Evolutionary conservation across 2,113 vertebrate genomes (phyloP).

Genomic region (Phrynocephalus versicolor): DNA sequence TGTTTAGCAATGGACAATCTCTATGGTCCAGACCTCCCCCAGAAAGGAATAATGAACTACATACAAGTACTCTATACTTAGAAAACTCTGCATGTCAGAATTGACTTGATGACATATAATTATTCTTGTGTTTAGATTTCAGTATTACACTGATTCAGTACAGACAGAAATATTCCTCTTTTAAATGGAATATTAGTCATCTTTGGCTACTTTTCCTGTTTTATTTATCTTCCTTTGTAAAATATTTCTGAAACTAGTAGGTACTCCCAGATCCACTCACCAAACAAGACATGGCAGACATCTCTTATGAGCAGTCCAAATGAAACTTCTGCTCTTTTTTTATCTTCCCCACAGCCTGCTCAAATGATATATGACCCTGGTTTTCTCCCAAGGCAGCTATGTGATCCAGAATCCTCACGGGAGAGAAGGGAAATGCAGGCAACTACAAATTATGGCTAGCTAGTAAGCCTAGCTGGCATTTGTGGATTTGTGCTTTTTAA

Average conservation of each 20-base stretch:
- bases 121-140: no score
- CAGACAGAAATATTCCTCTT: slow-evolving; percentile 45
- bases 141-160: slow-evolving; percentile 45
- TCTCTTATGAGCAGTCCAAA: neutral
- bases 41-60: no score
- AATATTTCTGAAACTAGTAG: neutral
- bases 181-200: slow-evolving; percentile 50
- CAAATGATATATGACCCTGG: neutral
- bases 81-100: no score
- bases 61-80: no score
- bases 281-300: neutral
- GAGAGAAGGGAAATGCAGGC: neutral
- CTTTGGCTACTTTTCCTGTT: slow-evolving; percentile 44
- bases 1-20: no score
- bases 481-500: neutral
- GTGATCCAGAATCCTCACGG: neutral
- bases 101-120: no score
- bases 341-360: neutral
- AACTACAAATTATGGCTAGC: neutral
- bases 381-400: neutral
- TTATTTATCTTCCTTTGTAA: slow-evolving; percentile 21
- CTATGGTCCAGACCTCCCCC: no score
- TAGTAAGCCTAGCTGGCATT: slow-evolving; percentile 1
- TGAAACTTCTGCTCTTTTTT: neutral
- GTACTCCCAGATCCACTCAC: neutral